Evolutionary conservation across 2,113 vertebrate genomes (phyloP), one percentile per base, ranked within the genome.

Genomic region (Phoenicopterus ruber): DNA sequence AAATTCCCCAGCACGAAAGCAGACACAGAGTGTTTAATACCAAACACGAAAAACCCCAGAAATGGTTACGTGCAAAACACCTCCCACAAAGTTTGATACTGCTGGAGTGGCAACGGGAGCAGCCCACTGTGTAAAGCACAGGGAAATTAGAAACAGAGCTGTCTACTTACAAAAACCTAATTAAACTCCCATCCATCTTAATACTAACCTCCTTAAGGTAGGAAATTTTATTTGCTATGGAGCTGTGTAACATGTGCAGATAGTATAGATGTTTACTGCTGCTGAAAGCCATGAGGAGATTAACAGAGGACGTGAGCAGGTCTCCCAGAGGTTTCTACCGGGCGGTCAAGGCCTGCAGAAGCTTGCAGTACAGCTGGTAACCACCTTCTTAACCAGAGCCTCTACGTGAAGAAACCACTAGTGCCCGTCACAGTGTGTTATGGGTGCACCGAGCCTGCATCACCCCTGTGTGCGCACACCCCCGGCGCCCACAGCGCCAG

Each of bases 181-280:
- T 97, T 97, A 95, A 97, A 89, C 65, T 25, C 67, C 82, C 94
- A 86, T 92, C 71, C 70, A 92, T 96, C 95, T 97, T 91, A 96
- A 78, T 62, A 67, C n/a, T 70, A 91, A 90, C 50, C 72, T 88
- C 86, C 87, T 95, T 82, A 95, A 82, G 42, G 70, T 17, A 63
- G 85, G 71, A 70, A 34, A 66, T 76, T 40, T n/a, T 52, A 31
- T 69, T 82, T 81, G 65, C 46, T 52, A 8, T 22, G n/a, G 49
- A 67, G 47, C 62, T 57, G 36, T 7, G 13, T 20, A 55, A 50
- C 26, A 28, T 12, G 15, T 22, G n/a, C 34, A 54, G 62, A 18
- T 11, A 38, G 22, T 10, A 31, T 9, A 44, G 54, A 40, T 65
- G 36, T 44, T 85, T 47, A 36, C 17, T 24, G n/a, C 47, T 69